Conservation (phyloP, 1,140 invertebrate species). For the Thrips palmi region DNA sequence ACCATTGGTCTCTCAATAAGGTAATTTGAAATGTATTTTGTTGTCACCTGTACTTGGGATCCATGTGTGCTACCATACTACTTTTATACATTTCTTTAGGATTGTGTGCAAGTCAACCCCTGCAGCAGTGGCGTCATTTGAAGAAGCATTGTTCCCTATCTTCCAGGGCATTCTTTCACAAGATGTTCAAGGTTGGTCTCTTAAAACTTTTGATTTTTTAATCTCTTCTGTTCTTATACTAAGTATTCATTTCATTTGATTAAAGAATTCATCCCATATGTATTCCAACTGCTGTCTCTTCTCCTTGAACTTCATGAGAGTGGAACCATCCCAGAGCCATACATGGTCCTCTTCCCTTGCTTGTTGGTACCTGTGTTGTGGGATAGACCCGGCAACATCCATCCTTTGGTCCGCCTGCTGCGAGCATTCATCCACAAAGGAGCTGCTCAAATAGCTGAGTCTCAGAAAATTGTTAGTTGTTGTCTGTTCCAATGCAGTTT, state of each 20-base stretch:
- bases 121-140: constrained; percentile 67
- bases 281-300: constrained; percentile 89
- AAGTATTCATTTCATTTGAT: constrained; percentile 15
- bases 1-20: constrained; percentile 72
- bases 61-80: not conserved
- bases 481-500: constrained; percentile 8
- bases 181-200: constrained; percentile 63
- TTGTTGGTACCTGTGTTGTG: constrained; percentile 75
- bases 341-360: constrained; percentile 77
- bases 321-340: constrained; percentile 48
- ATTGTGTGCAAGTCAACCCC: constrained; percentile 71
- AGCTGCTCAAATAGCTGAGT: constrained; percentile 17
- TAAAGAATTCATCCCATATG: constrained; percentile 91
- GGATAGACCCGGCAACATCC: constrained; percentile 82
- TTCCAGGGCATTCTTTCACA: constrained; percentile 85
- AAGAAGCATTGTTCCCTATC: constrained; percentile 77
- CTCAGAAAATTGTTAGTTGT: constrained; percentile 20
- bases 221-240: constrained; percentile 5
- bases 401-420: constrained; percentile 72
- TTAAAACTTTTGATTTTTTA: constrained; percentile 6
- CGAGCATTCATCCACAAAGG: constrained; percentile 53
- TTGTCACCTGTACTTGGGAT: not conserved
- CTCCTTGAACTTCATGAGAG: constrained; percentile 61
- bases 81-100: constrained; percentile 25
- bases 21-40: constrained; percentile 29